These are phyloP conservation scores for Agrilus cyanescens DNA, from an alignment of 2,888 invertebrate genomes.

Conservation along the genomic window DNA sequence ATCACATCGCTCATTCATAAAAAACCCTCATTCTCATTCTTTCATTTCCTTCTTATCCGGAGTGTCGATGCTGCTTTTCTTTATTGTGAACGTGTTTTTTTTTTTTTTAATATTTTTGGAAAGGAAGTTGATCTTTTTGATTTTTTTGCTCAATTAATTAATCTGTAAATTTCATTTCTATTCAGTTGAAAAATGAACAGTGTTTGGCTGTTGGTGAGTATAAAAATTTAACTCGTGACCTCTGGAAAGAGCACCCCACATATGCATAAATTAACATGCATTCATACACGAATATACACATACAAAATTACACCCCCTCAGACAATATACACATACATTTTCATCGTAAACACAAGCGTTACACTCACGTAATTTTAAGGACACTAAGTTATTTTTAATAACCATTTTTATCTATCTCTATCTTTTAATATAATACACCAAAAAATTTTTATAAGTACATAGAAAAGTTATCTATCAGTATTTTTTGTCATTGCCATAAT, in stretches of 20 bases:
- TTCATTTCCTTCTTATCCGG: no score
- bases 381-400: slow-evolving; percentile 17
- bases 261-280: slow-evolving; percentile 12
- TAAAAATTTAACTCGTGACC: slow-evolving; percentile 4
- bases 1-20: neutral
- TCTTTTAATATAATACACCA: slow-evolving; percentile 18
- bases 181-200: neutral
- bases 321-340: slow-evolving; percentile 19
- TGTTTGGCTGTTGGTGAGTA: neutral
- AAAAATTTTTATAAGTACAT: no score
- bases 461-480: no score
- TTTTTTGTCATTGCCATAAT: slow-evolving; percentile 20
- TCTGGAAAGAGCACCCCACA: slow-evolving; percentile 10
- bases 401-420: slow-evolving; percentile 14
- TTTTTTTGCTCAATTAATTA: no score
- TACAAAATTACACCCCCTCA: slow-evolving; percentile 18
- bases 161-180: no score
- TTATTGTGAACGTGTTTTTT: neutral
- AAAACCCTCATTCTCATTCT: neutral
- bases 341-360: slow-evolving; percentile 13
- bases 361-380: no score
- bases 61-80: no score
- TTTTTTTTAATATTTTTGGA: neutral
- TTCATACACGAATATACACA: slow-evolving; percentile 19
- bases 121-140: no score